phyloP scores from a whole-genome alignment of 2,888 invertebrate species.

The Masnerella sp. region DNA sequence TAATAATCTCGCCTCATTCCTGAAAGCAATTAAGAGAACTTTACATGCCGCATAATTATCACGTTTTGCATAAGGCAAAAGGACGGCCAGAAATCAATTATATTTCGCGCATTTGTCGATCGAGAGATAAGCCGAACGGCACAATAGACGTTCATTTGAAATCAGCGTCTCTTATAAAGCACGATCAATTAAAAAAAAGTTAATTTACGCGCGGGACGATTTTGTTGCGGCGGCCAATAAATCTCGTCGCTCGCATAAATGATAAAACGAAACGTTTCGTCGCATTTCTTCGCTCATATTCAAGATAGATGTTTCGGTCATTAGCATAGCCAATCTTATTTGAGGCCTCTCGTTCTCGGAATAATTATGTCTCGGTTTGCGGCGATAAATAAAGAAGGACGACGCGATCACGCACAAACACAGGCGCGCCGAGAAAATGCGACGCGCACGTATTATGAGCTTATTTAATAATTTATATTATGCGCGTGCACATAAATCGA shows the following conservation, averaged over 20 bases:
- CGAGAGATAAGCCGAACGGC: constrained; percentile 13
- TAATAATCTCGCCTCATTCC: not conserved
- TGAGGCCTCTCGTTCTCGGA: constrained; percentile 54
- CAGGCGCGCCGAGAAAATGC: constrained; percentile 44
- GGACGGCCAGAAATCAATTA: constrained; percentile 10
- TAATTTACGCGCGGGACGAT: constrained; percentile 37
- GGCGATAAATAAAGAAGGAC: constrained; percentile 59
- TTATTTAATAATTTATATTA: constrained; percentile 78
- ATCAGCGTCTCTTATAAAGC: constrained; percentile 28
- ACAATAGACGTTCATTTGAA: constrained; percentile 18
- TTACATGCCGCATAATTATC: constrained; percentile 16
- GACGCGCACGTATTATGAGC: constrained; percentile 53
- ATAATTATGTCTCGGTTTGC: constrained; percentile 57
- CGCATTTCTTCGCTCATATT: constrained; percentile 55
- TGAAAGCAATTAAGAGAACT: constrained; percentile 25
- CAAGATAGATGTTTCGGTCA: constrained; percentile 50
- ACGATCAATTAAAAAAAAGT: constrained; percentile 32
- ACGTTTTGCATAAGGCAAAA: not conserved
- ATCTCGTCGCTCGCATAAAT: constrained; percentile 42
- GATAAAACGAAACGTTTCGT: constrained; percentile 58
- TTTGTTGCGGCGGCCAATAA: constrained; percentile 31
- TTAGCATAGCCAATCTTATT: constrained; percentile 59
- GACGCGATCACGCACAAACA: constrained; percentile 46
- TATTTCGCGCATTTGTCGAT: not conserved
- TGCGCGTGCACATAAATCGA: constrained; percentile 76